phyloP scores from a whole-genome alignment of 2,113 vertebrate genomes.

The Orcinus orca region DNA sequence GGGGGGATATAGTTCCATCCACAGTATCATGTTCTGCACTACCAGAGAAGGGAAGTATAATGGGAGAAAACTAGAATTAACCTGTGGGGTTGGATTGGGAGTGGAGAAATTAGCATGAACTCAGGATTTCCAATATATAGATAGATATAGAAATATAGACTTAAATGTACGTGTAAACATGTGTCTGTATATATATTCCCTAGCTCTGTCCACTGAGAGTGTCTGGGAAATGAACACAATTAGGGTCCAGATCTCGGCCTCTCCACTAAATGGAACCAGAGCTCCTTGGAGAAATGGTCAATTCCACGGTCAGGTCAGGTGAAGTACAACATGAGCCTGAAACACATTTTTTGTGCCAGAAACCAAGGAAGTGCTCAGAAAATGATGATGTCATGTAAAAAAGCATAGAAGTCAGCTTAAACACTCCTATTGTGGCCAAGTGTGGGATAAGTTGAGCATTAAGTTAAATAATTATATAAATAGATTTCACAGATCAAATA shows the following conservation, averaged over 20 bases:
- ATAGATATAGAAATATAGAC: neutral
- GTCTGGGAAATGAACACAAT: neutral
- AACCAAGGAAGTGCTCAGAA: neutral
- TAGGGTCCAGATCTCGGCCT: neutral
- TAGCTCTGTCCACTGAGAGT: no score
- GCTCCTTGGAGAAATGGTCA: neutral
- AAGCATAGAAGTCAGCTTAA: neutral
- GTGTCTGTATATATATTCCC: neutral
- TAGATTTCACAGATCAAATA: neutral
- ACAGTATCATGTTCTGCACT: neutral
- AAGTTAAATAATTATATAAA: neutral
- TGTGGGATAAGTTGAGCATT: neutral
- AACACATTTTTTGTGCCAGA: neutral
- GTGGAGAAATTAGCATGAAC: neutral
- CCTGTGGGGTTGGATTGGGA: neutral
- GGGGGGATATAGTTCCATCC: neutral
- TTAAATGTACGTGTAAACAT: neutral
- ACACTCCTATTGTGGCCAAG: neutral
- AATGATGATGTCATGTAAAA: neutral
- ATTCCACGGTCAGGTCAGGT: neutral
- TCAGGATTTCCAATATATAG: neutral
- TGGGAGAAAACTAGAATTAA: neutral
- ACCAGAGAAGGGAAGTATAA: neutral
- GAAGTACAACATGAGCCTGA: neutral
- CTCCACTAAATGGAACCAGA: neutral